These are phyloP conservation scores for Zaprionus lachaisei DNA, from an alignment of 1,140 invertebrate species.

Conservation along the genomic window DNA sequence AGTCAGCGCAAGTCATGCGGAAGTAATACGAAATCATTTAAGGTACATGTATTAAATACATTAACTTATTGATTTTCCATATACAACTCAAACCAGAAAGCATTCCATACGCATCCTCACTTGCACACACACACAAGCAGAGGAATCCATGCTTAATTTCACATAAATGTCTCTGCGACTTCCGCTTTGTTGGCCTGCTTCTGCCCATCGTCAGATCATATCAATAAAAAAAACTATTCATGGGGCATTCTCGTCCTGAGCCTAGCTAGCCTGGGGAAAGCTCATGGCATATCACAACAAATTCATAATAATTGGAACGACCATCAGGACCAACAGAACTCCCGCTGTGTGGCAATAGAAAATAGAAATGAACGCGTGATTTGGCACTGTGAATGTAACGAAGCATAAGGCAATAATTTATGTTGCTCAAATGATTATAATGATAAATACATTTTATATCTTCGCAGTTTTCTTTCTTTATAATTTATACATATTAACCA, in stretches of 20 bases:
- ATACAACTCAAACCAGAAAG: conserved; percentile 24
- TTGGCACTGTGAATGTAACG: conserved; percentile 12
- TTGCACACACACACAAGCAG: neutral
- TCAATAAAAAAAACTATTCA: conserved; percentile 41
- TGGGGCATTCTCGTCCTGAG: conserved; percentile 12
- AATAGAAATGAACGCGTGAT: conserved; percentile 43
- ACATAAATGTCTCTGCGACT: conserved; percentile 30
- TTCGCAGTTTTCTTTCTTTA: neutral
- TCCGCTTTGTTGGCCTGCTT: conserved; percentile 39
- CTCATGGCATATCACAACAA: conserved; percentile 29
- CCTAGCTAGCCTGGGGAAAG: neutral
- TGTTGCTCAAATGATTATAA: neutral
- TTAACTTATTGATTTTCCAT: conserved; percentile 79
- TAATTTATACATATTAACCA: neutral
- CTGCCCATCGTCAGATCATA: conserved; percentile 34
- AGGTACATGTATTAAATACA: conserved; percentile 72
- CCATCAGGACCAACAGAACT: conserved; percentile 28
- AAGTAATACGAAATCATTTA: conserved; percentile 73
- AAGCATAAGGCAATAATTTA: conserved; percentile 3
- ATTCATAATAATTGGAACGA: conserved; percentile 63
- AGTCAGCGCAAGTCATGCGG: conserved; percentile 50
- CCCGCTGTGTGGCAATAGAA: conserved; percentile 15
- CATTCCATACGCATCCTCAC: conserved; percentile 33
- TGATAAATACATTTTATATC: neutral
- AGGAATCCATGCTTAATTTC: neutral